Evolutionary conservation across 1,140 invertebrate genomes (phyloP), one percentile per base, ranked within the genome.

Genomic region (Calliphora vicina): DNA sequence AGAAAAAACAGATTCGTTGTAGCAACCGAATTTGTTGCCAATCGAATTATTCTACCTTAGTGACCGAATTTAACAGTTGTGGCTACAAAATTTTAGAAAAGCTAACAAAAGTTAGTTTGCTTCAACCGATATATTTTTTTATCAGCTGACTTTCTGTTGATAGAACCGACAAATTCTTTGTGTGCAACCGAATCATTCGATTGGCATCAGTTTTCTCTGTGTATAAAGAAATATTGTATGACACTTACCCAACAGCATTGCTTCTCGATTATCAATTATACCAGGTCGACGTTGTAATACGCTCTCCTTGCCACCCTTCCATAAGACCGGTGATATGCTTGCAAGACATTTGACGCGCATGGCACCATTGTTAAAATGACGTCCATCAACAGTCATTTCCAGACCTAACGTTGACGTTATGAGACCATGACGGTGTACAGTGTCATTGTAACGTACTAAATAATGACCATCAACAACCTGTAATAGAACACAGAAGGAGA

Each of bases 301-400:
- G 83, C 91, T 92, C 84, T 93, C 92, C 83, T 91, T 90, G 85
- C 92, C 92, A n/a, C 91, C 91, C 84, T 91, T 91, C 92, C 93
- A 93, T 20, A 93, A 87, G 2, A 92, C 91, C 4, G 93, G 92
- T 4, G 93, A 93, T 84, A 94, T 89, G 81, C 91, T 92, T 9
- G 93, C 93, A 50, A 93, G 89, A 86, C 93, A 94, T 85, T 93
- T 92, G 35, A 93, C 92, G 83, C 91, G 91, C 92, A 94, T 93
- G 13, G 90, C 91, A 74, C 93, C 93, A 9, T 91, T 91, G 42
- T 90, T 86, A 86, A 93, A 92, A 86, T 93, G 92, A 2, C 91
- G 86, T 61, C 90, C 86, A 85, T 90, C 89, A 50, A 93, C 90
- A 23, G 87, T 89, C 86, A 93, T 91, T 43, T 91, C 89, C 26